Base-by-base conservation (phyloP, 1,140 invertebrate genomes). In the Drosophila bocqueti region DNA sequence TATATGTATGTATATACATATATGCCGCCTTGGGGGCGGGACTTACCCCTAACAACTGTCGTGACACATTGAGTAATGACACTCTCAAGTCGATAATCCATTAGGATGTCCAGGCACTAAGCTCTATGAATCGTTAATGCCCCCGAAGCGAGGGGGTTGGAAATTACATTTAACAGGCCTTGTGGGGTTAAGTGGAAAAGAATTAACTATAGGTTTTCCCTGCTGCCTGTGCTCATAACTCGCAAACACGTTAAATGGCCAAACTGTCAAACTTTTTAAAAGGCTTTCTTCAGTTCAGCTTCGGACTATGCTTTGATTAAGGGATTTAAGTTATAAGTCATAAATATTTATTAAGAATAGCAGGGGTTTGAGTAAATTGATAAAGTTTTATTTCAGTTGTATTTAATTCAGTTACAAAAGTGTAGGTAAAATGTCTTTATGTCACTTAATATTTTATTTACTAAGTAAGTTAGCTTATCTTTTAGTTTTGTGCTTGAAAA, bases 31-130 rank as follows among this genome's bases (percentile, higher is more conserved):
- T 16, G 34, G 34, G 58, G 40, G 21, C 24, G 4, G 7, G 31
- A 15, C 26, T 15, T 57, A 11, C 54, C 36, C 21, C 55, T 24
- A 57, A 34, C 71, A 54, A 75, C 42, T 61, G 73, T 63, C 59
- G 60, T 80, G 83, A 86, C 83, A 86, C 66, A 87, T 86, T 87
- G 83, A 87, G 76, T 86, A 86, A 86, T 86, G 83, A 79, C 67
- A 47, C 45, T 65, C 81, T 68, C 60, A 38, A 79, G 80, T 76
- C 84, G 71, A 83, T 83, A 86, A 79, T 83, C 85, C 45, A 79
- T 69, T 59, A 46, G 40, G 46, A 68, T 54, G 64, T 45, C 73
- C 63, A 46, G 29, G n/a, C 72, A 36, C 55, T 67, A 55, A 72
- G 81, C 66, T 62, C 64, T 29, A 67, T 84, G 81, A 79, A 84